These are phyloP conservation scores for Nesogale talazaci DNA, from an alignment of 2,113 vertebrate species.

Conservation along the genomic window DNA sequence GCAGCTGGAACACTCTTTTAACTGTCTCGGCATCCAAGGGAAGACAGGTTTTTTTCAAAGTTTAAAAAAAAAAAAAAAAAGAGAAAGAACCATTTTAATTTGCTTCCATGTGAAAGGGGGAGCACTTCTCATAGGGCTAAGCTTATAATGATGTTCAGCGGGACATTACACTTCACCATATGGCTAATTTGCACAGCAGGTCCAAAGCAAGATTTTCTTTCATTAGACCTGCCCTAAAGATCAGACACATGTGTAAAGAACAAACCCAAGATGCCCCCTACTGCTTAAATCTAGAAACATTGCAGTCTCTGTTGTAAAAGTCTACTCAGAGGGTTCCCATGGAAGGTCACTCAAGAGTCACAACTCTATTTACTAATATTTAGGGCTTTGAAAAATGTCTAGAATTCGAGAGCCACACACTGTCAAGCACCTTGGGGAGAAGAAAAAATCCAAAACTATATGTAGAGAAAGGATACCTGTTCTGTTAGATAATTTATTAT, in stretches of 20 bases:
- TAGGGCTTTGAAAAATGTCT: slow-evolving; percentile 51
- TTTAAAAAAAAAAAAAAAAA: slow-evolving; percentile 33
- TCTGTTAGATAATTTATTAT: slow-evolving; percentile 54
- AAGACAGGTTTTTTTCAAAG: slow-evolving; percentile 85
- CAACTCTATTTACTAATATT: background rate
- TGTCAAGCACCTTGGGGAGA: slow-evolving; percentile 20
- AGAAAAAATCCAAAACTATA: background rate
- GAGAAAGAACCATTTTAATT: slow-evolving; percentile 84
- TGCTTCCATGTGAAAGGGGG: slow-evolving; percentile 79
- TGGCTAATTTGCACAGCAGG: slow-evolving; percentile 86
- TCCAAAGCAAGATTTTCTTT: slow-evolving; percentile 80
- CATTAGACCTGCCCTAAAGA: slow-evolving; percentile 80
- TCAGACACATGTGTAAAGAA: slow-evolving; percentile 76
- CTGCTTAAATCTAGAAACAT: slow-evolving; percentile 69
- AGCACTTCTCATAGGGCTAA: slow-evolving; percentile 68
- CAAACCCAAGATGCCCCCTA: slow-evolving; percentile 84
- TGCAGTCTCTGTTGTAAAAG: slow-evolving; percentile 60
- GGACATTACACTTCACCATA: slow-evolving; percentile 87
- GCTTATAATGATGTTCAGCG: slow-evolving; percentile 83
- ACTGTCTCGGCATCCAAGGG: slow-evolving; percentile 81
- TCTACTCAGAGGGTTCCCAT: slow-evolving; percentile 12
- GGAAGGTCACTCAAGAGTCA: slow-evolving; percentile 46
- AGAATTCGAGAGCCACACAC: slow-evolving; percentile 38
- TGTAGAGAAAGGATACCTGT: slow-evolving; percentile 38
- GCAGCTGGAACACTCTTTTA: slow-evolving; percentile 87